Base-by-base conservation (phyloP, 2,888 invertebrate genomes). In the Eurytoma californica region DNA sequence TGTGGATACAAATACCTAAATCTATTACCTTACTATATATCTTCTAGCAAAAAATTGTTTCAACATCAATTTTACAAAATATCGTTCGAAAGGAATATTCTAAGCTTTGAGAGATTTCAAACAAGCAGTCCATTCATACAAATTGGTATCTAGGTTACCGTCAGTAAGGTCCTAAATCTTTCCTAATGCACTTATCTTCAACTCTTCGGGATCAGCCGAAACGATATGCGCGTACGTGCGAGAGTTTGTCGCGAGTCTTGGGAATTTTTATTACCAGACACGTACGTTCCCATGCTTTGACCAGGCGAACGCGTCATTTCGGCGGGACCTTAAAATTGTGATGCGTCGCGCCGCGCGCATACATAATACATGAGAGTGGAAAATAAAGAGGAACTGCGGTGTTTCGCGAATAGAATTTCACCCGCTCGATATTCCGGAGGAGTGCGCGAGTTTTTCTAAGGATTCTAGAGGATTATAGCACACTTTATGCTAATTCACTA, bases 241-340 rank as follows among this genome's bases (percentile, higher is more conserved):
- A 0, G 39, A 39, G 39, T 7, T 39, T 9, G 39, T 9, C 39
- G 9, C 39, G 9, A 7, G 39, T 39, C 9, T 39, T 9, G 7
- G n/a, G 39, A 9, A 70, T 70, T 77, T 69, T 66, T 77, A 77
- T 77, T 61, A 20, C 49, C 30, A 49, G 58, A 66, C 77, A 77
- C 77, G 77, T 72, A 58, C 65, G 68, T 30, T 28, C 61, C 55
- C 61, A 47, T 47, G 55, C 70, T 72, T 49, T 58, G 61, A 49
- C 49, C 58, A 55, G n/a, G 3, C 60, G 57, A 12, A 9, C 13
- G 30, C 16, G 39, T 30, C 63, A 39, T 63, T 63, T 63, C 47
- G 39, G 16, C 47, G 39, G 47, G 13, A 39, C 20, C 63, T 30
- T 63, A 63, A 53, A 18, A 13, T 39, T 13, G 18, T 12, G 63